A percentile compares a stretch with the other conserved stretches of the same genome.
These are phyloP conservation scores for Phoenoteleia sp. DNA, from an alignment of 2,888 invertebrate species.

Conservation along the genomic window DNA sequence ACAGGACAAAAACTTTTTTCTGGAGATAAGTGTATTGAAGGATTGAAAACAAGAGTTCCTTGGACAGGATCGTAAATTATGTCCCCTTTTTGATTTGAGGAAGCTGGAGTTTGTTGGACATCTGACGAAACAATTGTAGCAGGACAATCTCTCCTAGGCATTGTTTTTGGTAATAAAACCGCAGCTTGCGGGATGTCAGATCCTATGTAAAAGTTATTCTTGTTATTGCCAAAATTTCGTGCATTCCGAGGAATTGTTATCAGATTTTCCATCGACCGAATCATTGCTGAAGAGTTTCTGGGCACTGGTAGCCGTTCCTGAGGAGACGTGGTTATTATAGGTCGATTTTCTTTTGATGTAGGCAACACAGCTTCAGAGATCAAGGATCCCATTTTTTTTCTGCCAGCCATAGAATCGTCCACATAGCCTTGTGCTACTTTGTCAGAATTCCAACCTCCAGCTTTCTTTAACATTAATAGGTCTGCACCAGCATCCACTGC, in stretches of 20 bases:
- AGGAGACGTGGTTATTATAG: background rate
- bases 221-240: too few relatives aligned
- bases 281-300: too few relatives aligned
- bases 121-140: background rate
- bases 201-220: slow-evolving; percentile 41
- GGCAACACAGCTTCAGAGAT: slow-evolving; percentile 13
- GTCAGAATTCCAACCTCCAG: slow-evolving; percentile 4
- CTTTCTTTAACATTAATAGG: slow-evolving; percentile 24
- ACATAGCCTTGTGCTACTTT: slow-evolving; percentile 20
- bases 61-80: slow-evolving; percentile 1
- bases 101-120: background rate
- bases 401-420: slow-evolving; percentile 12
- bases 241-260: too few relatives aligned
- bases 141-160: background rate
- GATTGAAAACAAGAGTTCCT: background rate
- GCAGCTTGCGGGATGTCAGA: background rate
- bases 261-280: too few relatives aligned
- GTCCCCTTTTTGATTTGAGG: background rate
- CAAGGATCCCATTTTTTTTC: slow-evolving; percentile 18
- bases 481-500: slow-evolving; percentile 12
- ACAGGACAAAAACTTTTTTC: background rate
- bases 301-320: background rate
- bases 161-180: background rate
- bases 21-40: background rate
- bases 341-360: slow-evolving; percentile 1